Evolutionary conservation across 2,113 vertebrate genomes (phyloP).

Genomic region (Syrrhaptes paradoxus): DNA sequence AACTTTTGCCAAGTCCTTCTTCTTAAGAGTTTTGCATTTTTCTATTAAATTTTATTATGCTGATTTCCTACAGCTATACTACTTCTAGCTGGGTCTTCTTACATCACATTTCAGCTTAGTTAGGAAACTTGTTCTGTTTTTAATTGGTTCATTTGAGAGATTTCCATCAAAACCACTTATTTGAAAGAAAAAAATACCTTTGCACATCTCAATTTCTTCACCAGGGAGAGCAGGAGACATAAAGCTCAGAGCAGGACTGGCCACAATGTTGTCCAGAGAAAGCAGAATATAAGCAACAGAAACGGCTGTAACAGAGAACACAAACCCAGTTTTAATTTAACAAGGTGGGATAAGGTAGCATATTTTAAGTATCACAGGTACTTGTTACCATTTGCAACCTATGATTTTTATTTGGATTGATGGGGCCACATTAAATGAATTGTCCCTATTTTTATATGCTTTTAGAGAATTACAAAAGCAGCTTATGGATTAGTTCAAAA

Average conservation of each 20-base stretch:
- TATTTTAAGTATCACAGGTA: background rate
- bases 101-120: background rate
- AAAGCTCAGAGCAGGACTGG: background rate
- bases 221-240: background rate
- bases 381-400: background rate
- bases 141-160: background rate
- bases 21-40: background rate
- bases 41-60: background rate
- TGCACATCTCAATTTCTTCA: background rate
- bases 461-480: constrained; percentile 1
- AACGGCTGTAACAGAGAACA: background rate
- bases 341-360: background rate
- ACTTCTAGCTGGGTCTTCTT: background rate
- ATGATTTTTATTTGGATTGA: background rate
- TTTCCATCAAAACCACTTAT: background rate
- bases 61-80: background rate
- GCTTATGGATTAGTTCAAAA: background rate
- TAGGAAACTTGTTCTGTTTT: background rate
- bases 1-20: background rate
- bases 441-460: background rate
- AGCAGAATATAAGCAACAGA: background rate
- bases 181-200: background rate
- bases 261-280: background rate
- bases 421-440: background rate
- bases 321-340: background rate